Percentiles rank a stretch among this genome's conserved stretches.
Conservation (phyloP, 2,888 invertebrate genomes). For the Cerastis rubricosa region DNA sequence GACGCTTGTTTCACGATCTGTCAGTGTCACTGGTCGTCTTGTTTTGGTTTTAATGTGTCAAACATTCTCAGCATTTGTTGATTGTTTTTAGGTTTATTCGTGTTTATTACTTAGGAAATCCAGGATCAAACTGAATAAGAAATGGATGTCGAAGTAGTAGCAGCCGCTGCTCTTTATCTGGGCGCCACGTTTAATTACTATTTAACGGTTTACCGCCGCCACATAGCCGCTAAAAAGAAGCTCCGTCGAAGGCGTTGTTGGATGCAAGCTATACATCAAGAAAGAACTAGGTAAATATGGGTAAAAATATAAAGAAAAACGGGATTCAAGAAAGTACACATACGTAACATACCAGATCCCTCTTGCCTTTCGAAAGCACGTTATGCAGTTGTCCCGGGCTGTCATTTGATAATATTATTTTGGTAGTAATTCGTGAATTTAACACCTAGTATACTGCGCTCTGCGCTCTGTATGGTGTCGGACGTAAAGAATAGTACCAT, state of each 20-base stretch:
- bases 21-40: neutral
- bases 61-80: neutral
- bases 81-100: neutral
- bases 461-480: too few species aligned
- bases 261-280: conserved; percentile 51
- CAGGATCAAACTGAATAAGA: neutral
- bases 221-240: conserved; percentile 17
- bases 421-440: too few species aligned
- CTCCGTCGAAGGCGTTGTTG: conserved; percentile 43
- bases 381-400: neutral
- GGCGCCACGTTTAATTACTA: conserved; percentile 39
- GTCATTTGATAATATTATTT: neutral
- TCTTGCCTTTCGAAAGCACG: neutral
- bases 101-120: neutral
- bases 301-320: neutral
- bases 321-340: neutral
- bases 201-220: conserved; percentile 22
- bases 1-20: neutral
- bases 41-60: neutral
- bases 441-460: too few species aligned
- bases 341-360: too few species aligned
- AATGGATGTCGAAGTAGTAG: conserved; percentile 49
- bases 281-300: conserved; percentile 33
- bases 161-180: conserved; percentile 42
- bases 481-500: too few species aligned